Base-by-base conservation (phyloP, 2,113 vertebrate species). In the Odocoileus hemionus region DNA sequence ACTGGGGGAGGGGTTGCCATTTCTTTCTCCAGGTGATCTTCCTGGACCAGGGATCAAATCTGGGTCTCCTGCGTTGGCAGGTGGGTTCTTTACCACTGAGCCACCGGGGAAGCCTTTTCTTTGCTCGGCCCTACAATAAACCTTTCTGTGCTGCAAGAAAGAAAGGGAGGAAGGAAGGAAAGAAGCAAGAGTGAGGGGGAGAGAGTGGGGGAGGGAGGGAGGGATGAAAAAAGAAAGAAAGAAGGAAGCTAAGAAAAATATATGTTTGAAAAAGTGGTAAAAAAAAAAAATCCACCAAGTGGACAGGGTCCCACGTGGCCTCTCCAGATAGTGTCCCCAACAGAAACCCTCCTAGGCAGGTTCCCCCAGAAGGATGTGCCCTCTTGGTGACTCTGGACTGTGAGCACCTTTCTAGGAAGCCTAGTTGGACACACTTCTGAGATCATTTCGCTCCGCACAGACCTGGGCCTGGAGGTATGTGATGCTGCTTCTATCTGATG, bases 341-440 rank as follows among this genome's bases (percentile, higher is more conserved):
- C 10, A 90, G 36, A 89, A 21, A 36, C 45, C 14, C 79, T 88
- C 17, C 21, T 26, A 3, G 15, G 2, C 16, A 14, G 6, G 2
- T 28, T 25, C 16, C 11, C 57, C 15, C 28, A 26, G 12, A 33
- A 26, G 30, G 58, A 25, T 2, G 3, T 50, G 39, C 57, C 36
- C 25, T 4, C 23, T 15, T 8, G 0, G 23, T 57, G n/a, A 8
- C n/a, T 30, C 58, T 9, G 58, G 52, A 17, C 55, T 7, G 1
- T 25, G 13, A 43, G 8, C 19, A 21, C 36, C 61, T 14, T 61
- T 43, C 92, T 8, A 14, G 36, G 10, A 76, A 12, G 12, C 16
- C 36, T 0, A 7, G 55, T 17, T 19, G 50, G 15, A n/a, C 5
- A 1, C 0, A 1, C 1, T 47, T 21, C 39, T 33, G 17, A 64